Percentiles rank a stretch among this genome's conserved stretches.
Evolutionary conservation across 2,797 vertebrate species (phyloP).

Genomic region (Sphenodon punctatus): DNA sequence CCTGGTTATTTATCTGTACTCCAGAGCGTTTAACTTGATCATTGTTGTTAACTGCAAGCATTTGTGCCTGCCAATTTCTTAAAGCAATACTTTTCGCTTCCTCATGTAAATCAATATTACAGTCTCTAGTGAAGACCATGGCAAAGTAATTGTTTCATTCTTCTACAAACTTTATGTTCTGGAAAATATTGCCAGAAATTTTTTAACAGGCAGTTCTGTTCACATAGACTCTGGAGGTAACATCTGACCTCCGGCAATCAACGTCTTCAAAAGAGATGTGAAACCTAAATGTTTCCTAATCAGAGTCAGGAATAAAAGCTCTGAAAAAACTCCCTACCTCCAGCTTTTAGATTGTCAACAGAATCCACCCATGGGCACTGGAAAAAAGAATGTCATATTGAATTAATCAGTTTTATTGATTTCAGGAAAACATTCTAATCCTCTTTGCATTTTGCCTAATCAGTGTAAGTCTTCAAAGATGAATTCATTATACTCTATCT

Average conservation of each 20-base stretch:
- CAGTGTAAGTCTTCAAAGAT: not conserved
- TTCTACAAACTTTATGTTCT: not conserved
- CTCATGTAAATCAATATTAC: not conserved
- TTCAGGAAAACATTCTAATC: not conserved
- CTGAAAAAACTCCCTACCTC: not conserved
- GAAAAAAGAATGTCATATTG: not conserved
- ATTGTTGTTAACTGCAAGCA: not conserved
- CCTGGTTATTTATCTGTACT: too few relatives aligned
- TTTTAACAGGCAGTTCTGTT: not conserved
- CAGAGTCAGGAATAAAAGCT: not conserved
- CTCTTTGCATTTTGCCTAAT: not conserved
- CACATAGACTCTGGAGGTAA: too few relatives aligned
- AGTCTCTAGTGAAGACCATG: not conserved
- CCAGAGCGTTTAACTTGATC: too few relatives aligned
- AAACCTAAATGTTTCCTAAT: not conserved
- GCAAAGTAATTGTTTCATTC: not conserved
- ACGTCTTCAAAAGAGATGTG: not conserved
- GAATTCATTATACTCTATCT: not conserved
- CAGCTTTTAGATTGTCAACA: not conserved
- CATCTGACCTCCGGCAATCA: not conserved
- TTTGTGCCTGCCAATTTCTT: not conserved
- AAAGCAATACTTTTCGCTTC: not conserved
- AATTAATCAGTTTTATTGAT: not conserved
- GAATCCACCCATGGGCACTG: not conserved
- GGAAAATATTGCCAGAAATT: not conserved